Conservation (phyloP, 1,140 invertebrate species). For the Brachionus plicatilis region DNA sequence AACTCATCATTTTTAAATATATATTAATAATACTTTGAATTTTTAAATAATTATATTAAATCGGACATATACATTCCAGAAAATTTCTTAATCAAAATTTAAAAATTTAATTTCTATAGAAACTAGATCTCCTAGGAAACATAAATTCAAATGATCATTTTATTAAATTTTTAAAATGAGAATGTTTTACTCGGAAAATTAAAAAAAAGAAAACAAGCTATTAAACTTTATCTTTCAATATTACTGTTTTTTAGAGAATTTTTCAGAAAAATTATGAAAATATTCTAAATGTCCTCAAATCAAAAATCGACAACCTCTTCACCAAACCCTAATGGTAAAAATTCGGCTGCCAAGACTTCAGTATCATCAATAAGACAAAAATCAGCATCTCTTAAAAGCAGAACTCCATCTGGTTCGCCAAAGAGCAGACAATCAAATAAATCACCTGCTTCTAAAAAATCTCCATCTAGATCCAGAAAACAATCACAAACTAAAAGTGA, state of each 20-base stretch:
- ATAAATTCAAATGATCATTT: not conserved
- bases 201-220: not conserved
- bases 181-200: not conserved
- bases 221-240: not conserved
- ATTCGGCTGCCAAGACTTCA: not conserved
- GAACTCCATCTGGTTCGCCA: constrained; percentile 10
- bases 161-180: not conserved
- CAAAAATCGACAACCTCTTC: constrained; percentile 29
- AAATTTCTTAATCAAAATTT: not conserved
- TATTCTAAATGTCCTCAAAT: constrained; percentile 10
- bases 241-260: not conserved
- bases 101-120: not conserved
- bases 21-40: too few species aligned
- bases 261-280: constrained; percentile 19
- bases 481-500: constrained; percentile 31
- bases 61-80: not conserved
- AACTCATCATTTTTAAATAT: too few species aligned
- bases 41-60: not conserved
- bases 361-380: not conserved
- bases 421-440: constrained; percentile 12
- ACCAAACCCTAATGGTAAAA: not conserved
- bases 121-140: not conserved
- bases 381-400: constrained; percentile 19
- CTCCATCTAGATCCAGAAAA: constrained; percentile 16
- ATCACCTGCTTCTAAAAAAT: constrained; percentile 17